Base-by-base conservation (phyloP, 2,797 vertebrate species). In the Sebastes steindachneri region DNA sequence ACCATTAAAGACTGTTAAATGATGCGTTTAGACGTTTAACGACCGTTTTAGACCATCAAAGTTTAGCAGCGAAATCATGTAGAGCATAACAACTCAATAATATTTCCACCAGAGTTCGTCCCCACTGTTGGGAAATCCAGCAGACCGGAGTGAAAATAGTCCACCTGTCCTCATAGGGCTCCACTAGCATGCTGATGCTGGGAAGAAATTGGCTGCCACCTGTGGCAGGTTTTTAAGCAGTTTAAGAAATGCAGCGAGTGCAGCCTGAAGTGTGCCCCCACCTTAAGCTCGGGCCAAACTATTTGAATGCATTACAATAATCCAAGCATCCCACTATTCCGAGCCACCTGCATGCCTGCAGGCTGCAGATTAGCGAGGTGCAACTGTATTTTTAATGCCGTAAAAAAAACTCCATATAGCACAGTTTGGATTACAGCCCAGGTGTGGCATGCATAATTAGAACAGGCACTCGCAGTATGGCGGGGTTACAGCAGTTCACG, bases 261-360 rank as follows among this genome's bases (percentile, higher is more conserved):
- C 71, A 74, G 58, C 79, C 53, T 60, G 51, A 64, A 84, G 71
- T 79, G 45, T 66, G 58, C 55, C 53, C 59, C 67, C 23, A 74
- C 57, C 45, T 59, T 77, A 48, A 80, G 21, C 53, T 35, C 10
- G 28, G 64, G 57, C 67, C 64, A 68, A 68, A 48, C 84, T 79
- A 73, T 84, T 79, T 82, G 54, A 90, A 85, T 88, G 86, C 55
- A 77, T 87, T 82, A 80, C 48, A 89, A 75, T 86, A 88, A 88
- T 90, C 76, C 71, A 8, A 77, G 72, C 60, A 79, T 85, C 85
- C 65, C 55, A 79, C 55, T 71, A 64, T 75, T 77, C 66, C 59
- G 51, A 66, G 74, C 59, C 73, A 68, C 68, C 45, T 68, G 68
- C 55, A 75, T 35, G 65, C 82, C 91, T 88, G 88, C 79, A 71